Conservation (phyloP, 2,888 invertebrate species). For the Fragum fragum region DNA sequence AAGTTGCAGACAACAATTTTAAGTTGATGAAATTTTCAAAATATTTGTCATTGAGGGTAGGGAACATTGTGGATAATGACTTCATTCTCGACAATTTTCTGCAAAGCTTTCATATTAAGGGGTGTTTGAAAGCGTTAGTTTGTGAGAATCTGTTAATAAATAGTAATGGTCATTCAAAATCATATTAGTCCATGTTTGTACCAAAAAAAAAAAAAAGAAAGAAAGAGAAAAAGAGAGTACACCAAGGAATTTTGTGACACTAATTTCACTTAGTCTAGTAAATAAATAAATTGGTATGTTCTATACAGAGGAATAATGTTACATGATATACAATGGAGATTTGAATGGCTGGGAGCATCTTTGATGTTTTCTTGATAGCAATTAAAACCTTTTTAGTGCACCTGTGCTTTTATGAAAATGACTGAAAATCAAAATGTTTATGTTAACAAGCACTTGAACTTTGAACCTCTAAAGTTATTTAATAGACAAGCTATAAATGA, state of each 20-base stretch:
- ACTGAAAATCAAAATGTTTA: constrained; percentile 14
- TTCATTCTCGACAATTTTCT: background rate
- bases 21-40: background rate
- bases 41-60: too few species aligned
- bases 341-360: constrained; percentile 4
- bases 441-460: constrained; percentile 18
- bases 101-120: background rate
- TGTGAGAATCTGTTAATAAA: too few species aligned
- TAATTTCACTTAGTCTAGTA: background rate
- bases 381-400: constrained; percentile 28
- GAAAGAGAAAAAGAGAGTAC: too few species aligned
- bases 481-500: background rate
- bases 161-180: too few species aligned
- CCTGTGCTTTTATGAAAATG: constrained; percentile 26
- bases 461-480: background rate
- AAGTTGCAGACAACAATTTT: too few species aligned
- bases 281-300: background rate
- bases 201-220: too few species aligned
- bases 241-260: background rate
- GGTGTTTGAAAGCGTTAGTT: background rate
- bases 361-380: constrained; percentile 16
- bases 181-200: too few species aligned
- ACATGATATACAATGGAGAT: constrained; percentile 5
- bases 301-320: background rate
- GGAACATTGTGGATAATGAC: too few species aligned